phyloP scores from a whole-genome alignment of 2,797 vertebrate species.

The Psittacula echo region DNA sequence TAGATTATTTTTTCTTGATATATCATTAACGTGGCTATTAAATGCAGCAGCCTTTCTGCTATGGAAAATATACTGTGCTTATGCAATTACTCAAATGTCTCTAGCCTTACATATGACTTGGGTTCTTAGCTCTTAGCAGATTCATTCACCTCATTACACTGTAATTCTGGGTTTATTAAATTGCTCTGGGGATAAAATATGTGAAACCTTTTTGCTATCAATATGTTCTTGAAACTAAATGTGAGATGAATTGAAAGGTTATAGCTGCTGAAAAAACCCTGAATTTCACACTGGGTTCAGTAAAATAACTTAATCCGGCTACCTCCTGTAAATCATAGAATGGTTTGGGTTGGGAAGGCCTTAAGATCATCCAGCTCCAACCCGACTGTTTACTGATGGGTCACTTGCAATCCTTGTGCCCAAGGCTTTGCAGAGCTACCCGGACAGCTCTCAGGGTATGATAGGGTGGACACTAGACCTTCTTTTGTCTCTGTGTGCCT shows the following conservation, averaged over 20 bases:
- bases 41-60: background rate
- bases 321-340: background rate
- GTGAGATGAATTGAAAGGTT: background rate
- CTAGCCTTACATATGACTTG: background rate
- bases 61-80: background rate
- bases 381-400: accelerated
- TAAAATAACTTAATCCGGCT: background rate
- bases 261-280: background rate
- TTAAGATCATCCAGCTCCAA: background rate
- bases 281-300: background rate
- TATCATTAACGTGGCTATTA: background rate
- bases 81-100: background rate
- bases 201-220: background rate
- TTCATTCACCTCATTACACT: background rate
- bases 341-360: background rate
- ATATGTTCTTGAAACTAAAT: background rate
- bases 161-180: background rate
- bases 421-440: background rate
- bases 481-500: background rate
- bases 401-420: background rate
- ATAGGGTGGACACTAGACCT: too few relatives aligned
- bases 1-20: background rate
- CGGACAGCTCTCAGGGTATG: background rate
- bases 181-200: background rate
- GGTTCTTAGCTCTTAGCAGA: background rate